phyloP scores from a whole-genome alignment of 2,888 invertebrate species.

The Apomyelois bistriatella region DNA sequence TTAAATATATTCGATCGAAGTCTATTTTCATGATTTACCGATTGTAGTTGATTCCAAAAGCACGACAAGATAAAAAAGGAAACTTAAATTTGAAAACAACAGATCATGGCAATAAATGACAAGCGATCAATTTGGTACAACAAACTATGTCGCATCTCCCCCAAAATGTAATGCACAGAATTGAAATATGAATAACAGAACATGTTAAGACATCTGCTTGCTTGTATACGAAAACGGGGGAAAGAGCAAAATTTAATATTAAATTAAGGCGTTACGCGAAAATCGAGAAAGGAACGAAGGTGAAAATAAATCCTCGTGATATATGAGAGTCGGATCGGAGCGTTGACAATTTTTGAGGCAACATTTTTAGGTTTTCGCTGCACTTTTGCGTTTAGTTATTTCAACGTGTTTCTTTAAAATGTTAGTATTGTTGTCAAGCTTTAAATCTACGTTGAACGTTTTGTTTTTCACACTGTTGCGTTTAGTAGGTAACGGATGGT shows the following conservation, averaged over 20 bases:
- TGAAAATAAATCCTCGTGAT: slow-evolving; percentile 75
- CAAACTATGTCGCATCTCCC: slow-evolving; percentile 11
- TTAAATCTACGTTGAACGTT: slow-evolving; percentile 5
- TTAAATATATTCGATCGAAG: too few species aligned
- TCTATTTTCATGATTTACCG: too few species aligned
- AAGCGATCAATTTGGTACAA: slow-evolving; percentile 24
- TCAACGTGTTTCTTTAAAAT: slow-evolving; percentile 17
- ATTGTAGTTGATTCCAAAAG: too few species aligned
- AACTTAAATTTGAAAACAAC: neutral
- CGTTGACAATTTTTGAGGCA: slow-evolving; percentile 73
- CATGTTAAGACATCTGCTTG: slow-evolving; percentile 65
- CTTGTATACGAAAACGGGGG: slow-evolving; percentile 51
- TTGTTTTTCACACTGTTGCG: neutral
- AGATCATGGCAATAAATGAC: neutral
- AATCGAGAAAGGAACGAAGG: slow-evolving; percentile 72
- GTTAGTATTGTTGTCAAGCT: slow-evolving; percentile 7
- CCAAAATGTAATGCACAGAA: slow-evolving; percentile 47
- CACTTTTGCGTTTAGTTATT: slow-evolving; percentile 30
- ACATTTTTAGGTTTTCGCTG: slow-evolving; percentile 55
- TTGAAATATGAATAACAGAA: slow-evolving; percentile 74
- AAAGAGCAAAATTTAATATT: slow-evolving; percentile 76
- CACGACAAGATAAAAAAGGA: too few species aligned
- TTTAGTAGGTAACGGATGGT: neutral
- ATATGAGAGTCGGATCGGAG: slow-evolving; percentile 58
- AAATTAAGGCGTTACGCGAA: slow-evolving; percentile 76